Evolutionary conservation across 2,888 invertebrate genomes (phyloP).

Genomic region (Mimachlamys varia): DNA sequence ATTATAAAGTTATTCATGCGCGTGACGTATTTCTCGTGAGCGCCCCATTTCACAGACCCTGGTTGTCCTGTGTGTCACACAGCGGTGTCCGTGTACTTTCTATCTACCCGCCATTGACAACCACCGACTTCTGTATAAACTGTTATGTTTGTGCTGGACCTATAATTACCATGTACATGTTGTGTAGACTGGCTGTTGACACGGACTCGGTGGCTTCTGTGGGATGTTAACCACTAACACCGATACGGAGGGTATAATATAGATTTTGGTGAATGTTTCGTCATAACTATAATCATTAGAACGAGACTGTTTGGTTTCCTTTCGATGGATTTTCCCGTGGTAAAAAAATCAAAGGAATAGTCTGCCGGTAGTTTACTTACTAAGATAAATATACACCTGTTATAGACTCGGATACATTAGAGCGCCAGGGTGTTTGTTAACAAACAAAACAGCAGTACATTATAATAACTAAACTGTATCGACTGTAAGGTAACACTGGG

Average conservation of each 20-base stretch:
- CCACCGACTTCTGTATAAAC: not conserved
- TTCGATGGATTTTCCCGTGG: not conserved
- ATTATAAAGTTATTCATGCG: too few species aligned
- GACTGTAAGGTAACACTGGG: not conserved
- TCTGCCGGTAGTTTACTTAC: not conserved
- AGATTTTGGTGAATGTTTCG: not conserved
- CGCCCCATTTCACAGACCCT: not conserved
- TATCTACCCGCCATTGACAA: not conserved
- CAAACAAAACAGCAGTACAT: not conserved
- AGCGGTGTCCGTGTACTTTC: not conserved
- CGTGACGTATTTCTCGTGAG: not conserved
- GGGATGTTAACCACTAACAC: not conserved
- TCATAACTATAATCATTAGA: not conserved
- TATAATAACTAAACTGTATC: constrained; percentile 5
- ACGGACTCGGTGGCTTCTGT: not conserved
- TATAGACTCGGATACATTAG: not conserved
- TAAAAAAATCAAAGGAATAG: not conserved
- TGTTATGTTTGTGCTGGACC: not conserved
- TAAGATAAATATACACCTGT: not conserved
- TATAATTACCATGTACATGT: not conserved
- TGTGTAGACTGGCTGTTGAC: not conserved
- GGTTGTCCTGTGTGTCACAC: not conserved
- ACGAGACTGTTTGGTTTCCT: constrained; percentile 8
- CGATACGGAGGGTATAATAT: not conserved
- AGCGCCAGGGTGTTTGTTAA: not conserved